Conservation (phyloP, 2,797 vertebrate genomes). For the Trachops cirrhosus region DNA sequence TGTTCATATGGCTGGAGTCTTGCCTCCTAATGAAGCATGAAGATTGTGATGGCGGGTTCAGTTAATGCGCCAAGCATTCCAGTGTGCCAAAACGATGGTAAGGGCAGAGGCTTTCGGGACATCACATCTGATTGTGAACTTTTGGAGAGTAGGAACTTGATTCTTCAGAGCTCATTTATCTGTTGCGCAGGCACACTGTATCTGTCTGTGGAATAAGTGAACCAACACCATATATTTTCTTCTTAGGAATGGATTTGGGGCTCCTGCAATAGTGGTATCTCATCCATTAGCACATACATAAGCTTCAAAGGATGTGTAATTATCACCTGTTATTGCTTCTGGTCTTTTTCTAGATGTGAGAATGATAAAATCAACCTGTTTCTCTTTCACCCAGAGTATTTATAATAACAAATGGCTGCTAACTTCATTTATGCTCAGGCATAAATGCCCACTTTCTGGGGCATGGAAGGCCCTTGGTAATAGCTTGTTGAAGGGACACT, state of each 20-base stretch:
- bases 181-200: neutral
- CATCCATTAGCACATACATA: conserved; percentile 29
- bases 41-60: neutral
- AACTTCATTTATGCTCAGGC: neutral
- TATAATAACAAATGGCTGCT: neutral
- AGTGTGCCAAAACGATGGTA: neutral
- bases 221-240: neutral
- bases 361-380: neutral
- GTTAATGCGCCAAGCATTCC: neutral
- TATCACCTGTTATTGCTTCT: conserved; percentile 49
- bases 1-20: neutral
- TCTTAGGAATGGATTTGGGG: neutral
- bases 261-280: neutral
- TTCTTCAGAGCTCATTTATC: neutral
- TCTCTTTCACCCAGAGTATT: conserved; percentile 31
- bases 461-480: neutral
- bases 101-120: neutral
- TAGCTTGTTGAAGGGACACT: neutral
- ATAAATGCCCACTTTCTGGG: neutral
- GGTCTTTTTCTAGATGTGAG: conserved; percentile 53
- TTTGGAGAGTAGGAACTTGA: neutral
- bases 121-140: neutral
- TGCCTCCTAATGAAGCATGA: neutral
- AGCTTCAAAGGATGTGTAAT: conserved; percentile 57
- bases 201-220: neutral